These are phyloP conservation scores for Tethea ocularis DNA, from an alignment of 2,888 invertebrate species.

Conservation along the genomic window DNA sequence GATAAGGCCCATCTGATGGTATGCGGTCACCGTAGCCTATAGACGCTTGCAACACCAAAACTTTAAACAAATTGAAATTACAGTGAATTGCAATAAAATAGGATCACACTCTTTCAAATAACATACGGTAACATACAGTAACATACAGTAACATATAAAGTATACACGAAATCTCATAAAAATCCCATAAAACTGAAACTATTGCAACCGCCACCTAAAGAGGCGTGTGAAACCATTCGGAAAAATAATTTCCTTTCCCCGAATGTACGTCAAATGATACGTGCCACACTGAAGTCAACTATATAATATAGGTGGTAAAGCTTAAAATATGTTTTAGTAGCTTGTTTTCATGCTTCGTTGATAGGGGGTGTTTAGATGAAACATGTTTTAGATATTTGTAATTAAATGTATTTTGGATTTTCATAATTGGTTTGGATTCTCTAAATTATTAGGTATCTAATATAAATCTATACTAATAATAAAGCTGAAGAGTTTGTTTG, in stretches of 20 bases:
- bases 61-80: not conserved
- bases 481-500: too few relatives aligned
- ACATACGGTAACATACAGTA: slow-evolving; percentile 12
- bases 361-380: slow-evolving; percentile 2
- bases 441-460: too few relatives aligned
- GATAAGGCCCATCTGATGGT: not conserved
- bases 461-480: not conserved
- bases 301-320: not conserved
- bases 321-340: not conserved
- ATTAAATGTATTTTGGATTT: slow-evolving; percentile 34
- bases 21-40: too few relatives aligned
- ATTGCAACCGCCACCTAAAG: slow-evolving; percentile 29
- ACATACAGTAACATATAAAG: slow-evolving; percentile 11
- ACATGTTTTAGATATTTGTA: slow-evolving; percentile 22
- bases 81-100: not conserved
- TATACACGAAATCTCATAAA: slow-evolving; percentile 25
- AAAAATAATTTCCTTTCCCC: slow-evolving; percentile 54
- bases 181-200: slow-evolving; percentile 36
- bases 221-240: slow-evolving; percentile 43
- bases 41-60: too few relatives aligned
- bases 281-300: slow-evolving; percentile 6
- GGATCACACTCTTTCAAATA: not conserved
- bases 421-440: slow-evolving; percentile 27
- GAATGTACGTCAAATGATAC: slow-evolving; percentile 1
- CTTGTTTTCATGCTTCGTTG: slow-evolving; percentile 1